A percentile compares a stretch with the other conserved stretches of the same genome.
phyloP scores from a whole-genome alignment of 2,888 invertebrate species.

The Amiota minor region DNA sequence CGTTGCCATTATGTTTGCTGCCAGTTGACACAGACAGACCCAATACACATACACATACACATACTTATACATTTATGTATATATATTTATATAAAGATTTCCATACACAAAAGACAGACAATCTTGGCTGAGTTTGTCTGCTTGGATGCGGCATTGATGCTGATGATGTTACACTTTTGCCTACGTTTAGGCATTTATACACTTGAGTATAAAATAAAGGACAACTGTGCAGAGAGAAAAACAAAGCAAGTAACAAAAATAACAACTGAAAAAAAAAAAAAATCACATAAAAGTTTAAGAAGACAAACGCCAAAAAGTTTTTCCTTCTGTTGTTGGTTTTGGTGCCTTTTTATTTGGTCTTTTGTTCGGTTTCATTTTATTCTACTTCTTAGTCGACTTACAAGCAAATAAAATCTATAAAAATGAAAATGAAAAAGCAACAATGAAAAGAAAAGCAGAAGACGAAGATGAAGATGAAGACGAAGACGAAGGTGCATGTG shows the following conservation, averaged over 20 bases:
- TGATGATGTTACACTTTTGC: conserved; percentile 9
- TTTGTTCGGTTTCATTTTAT: not conserved
- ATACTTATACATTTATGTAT: not conserved
- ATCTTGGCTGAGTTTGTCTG: not conserved
- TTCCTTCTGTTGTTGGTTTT: not conserved
- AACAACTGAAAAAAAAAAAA: not conserved
- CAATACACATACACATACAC: conserved; percentile 18
- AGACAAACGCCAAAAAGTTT: conserved; percentile 68
- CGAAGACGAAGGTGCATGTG: conserved; percentile 37
- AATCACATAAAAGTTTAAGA: conserved; percentile 63
- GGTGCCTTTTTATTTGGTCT: not conserved
- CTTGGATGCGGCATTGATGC: not conserved
- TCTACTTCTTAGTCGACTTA: not conserved
- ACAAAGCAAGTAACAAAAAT: not conserved
- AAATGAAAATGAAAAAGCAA: conserved; percentile 64
- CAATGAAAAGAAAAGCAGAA: conserved; percentile 59
- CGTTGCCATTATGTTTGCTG: conserved; percentile 42
- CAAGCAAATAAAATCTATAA: conserved; percentile 61
- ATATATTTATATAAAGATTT: not conserved
- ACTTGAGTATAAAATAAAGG: conserved; percentile 21
- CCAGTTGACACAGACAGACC: conserved; percentile 34
- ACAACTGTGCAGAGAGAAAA: not conserved
- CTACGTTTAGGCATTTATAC: conserved; percentile 24
- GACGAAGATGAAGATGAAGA: conserved; percentile 38
- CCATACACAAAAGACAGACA: not conserved